A percentile compares a stretch with the other conserved stretches of the same genome.
Evolutionary conservation across 2,797 vertebrate species (phyloP).

Genomic region (Sphenodon punctatus): DNA sequence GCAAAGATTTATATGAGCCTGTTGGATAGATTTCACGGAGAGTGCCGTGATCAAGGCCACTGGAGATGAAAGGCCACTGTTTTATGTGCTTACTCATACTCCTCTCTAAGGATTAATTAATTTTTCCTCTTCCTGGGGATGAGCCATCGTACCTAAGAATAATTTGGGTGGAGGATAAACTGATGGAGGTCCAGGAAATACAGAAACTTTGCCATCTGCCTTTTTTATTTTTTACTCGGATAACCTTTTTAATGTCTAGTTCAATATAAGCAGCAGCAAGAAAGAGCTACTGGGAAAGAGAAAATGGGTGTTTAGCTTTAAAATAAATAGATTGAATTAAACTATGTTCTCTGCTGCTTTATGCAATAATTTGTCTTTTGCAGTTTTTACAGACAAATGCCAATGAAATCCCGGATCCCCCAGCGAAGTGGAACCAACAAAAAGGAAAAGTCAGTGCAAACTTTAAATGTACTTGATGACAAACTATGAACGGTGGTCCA

Average conservation of each 20-base stretch:
- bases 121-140: slow-evolving; percentile 29
- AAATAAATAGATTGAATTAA: too few species aligned
- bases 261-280: slow-evolving; percentile 9
- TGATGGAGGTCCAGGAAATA: slow-evolving; percentile 9
- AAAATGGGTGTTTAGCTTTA: slow-evolving; percentile 30
- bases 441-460: not conserved
- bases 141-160: not conserved
- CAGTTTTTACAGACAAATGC: slow-evolving; percentile 50
- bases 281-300: not conserved
- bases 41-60: not conserved
- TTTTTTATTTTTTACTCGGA: slow-evolving; percentile 40
- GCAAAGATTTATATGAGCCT: not conserved
- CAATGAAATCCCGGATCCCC: slow-evolving; percentile 28
- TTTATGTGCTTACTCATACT: not conserved
- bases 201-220: slow-evolving; percentile 34
- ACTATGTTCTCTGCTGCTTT: too few species aligned
- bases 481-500: too few species aligned
- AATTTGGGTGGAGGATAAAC: slow-evolving; percentile 34
- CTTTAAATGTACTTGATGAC: not conserved
- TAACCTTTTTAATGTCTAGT: slow-evolving; percentile 23
- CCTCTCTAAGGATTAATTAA: slow-evolving; percentile 47
- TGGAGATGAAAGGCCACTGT: slow-evolving; percentile 11
- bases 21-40: slow-evolving; percentile 20
- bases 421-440: slow-evolving; percentile 30
- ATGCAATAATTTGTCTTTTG: too few species aligned